Base-by-base conservation (phyloP, 2,113 vertebrate species). In the Oxyura jamaicensis region DNA sequence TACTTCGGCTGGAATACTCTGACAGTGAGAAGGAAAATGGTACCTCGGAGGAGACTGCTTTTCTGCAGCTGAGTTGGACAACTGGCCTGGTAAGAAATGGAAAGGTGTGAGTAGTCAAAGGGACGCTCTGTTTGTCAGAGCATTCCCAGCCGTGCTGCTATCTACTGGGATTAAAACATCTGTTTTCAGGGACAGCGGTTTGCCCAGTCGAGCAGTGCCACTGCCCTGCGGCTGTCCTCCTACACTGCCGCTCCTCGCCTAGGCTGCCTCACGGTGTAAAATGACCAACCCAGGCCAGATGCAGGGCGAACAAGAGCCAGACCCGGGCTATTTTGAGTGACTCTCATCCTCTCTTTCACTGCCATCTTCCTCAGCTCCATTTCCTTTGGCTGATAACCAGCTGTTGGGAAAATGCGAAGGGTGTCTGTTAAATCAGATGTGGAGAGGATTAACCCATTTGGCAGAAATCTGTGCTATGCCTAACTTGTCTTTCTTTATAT, bases 231-330 rank as follows among this genome's bases (percentile, higher is more conserved):
- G 4, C 31, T 44, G 15, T 76, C 52, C 75, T 58, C 36, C 42
- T 26, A 62, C 48, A 50, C 53, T 48, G 35, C 29, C 55, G 58
- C 58, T 77, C 66, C 39, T 36, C 4, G 0, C 18, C 56, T 44
- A 25, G n/a, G 42, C 65, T 75, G 63, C 44, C 26, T 41, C 42
- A 5, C 10, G 2, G 0, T 28, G 8, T 31, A 14, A 72, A 77
- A n/a, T 4, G 6, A 26, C 12, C n/a, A 60, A 15, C 46, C 59
- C 8, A 0, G 1, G 2, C 53, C 52, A 26, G 13, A 1, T 0
- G 33, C 22, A 41, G 44, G 44, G 39, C 23, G 71, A 28, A 18
- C 46, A 66, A 55, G 29, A 80, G 36, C 69, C 69, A 53, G 63
- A 41, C 19, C 42, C 48, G 52, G 56, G 28, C 63, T 41, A 28